These are phyloP conservation scores for Corythaeola cristata DNA, from an alignment of 2,113 vertebrate species.

Conservation along the genomic window DNA sequence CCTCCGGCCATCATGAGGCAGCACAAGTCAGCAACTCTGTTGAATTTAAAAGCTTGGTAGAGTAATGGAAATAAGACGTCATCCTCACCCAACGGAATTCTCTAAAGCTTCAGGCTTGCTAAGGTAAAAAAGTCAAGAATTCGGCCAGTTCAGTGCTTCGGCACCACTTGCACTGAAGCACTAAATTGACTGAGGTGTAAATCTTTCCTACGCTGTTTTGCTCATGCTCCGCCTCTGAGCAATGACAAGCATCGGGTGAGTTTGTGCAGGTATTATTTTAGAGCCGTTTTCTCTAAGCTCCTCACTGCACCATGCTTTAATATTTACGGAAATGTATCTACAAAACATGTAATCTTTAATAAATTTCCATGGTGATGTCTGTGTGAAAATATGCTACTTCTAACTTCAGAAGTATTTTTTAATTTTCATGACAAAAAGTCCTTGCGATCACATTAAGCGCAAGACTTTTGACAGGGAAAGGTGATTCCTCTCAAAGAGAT, in stretches of 20 bases:
- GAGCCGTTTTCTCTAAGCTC: not conserved
- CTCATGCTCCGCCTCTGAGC: not conserved
- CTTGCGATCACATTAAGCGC: not conserved
- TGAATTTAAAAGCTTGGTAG: not conserved
- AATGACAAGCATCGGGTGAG: not conserved
- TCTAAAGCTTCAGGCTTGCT: not conserved
- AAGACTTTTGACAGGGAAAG: not conserved
- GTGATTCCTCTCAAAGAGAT: not conserved
- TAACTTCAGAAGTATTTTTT: slow-evolving; percentile 23
- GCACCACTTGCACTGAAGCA: not conserved
- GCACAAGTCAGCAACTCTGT: not conserved
- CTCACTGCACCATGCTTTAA: not conserved
- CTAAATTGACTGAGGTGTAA: not conserved
- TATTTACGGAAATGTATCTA: not conserved
- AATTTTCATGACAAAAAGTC: slow-evolving; percentile 24
- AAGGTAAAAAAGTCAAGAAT: not conserved
- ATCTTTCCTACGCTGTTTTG: not conserved
- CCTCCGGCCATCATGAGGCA: not conserved
- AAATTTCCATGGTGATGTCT: slow-evolving; percentile 5
- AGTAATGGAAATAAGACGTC: not conserved
- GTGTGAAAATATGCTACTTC: not conserved
- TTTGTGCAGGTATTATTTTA: not conserved
- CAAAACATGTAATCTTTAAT: not conserved
- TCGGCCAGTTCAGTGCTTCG: not conserved
- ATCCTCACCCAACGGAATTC: not conserved